Conservation (phyloP, 2,797 vertebrate genomes). For the Molossus alvarezi region DNA sequence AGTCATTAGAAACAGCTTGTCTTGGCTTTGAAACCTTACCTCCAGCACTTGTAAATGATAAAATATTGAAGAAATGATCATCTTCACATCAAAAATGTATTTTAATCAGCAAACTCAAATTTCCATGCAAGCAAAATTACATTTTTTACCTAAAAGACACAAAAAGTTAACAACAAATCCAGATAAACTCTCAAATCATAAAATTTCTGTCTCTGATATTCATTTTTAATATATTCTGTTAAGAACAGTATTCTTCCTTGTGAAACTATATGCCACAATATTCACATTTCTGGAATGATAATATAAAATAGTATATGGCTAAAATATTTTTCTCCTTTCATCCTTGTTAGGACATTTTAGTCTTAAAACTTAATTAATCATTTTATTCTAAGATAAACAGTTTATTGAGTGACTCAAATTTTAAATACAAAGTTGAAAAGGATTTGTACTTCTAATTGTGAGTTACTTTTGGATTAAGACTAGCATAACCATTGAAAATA, state of each 20-base stretch:
- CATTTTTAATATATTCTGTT: neutral
- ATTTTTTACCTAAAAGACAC: neutral
- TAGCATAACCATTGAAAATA: neutral
- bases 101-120: constrained; percentile 13
- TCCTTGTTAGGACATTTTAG: neutral
- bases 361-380: neutral
- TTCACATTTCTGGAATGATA: neutral
- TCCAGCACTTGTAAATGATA: neutral
- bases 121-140: neutral
- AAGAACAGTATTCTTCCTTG: neutral
- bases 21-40: neutral
- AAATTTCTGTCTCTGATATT: neutral
- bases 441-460: neutral
- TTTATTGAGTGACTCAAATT: neutral
- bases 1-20: neutral
- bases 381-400: neutral
- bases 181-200: neutral
- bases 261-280: neutral
- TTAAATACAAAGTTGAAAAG: neutral
- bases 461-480: neutral
- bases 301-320: neutral
- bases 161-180: neutral
- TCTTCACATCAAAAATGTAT: neutral
- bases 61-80: neutral
- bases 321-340: neutral